Percentiles rank a stretch among this genome's conserved stretches.
These are phyloP conservation scores for Molanna angustata DNA, from an alignment of 2,888 invertebrate genomes.

Conservation along the genomic window DNA sequence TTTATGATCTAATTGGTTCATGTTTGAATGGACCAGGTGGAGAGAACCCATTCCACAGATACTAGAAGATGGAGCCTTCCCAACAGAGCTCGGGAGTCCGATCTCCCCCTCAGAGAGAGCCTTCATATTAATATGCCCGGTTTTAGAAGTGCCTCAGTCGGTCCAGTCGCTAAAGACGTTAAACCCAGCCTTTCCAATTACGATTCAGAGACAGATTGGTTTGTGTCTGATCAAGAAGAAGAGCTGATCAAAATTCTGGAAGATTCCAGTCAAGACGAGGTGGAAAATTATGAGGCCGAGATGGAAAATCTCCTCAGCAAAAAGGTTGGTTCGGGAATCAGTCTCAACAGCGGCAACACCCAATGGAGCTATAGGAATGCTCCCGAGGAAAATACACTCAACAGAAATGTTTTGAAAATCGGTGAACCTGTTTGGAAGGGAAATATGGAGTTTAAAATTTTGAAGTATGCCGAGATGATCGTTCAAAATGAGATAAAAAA, in stretches of 20 bases:
- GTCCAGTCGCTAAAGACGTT: conserved; percentile 20
- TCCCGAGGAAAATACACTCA: conserved; percentile 4
- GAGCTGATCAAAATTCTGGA: conserved; percentile 72
- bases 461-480: conserved; percentile 53
- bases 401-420: conserved; percentile 4
- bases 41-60: conserved; percentile 37
- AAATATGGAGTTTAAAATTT: conserved; percentile 52
- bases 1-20: conserved; percentile 12
- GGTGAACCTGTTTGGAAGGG: conserved; percentile 32
- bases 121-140: conserved; percentile 12
- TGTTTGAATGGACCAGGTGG: conserved; percentile 25
- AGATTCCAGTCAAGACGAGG: conserved; percentile 62
- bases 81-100: conserved; percentile 31
- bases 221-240: conserved; percentile 77
- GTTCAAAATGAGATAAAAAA: conserved; percentile 49
- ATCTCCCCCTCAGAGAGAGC: conserved; percentile 1
- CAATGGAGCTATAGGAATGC: conserved; percentile 31
- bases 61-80: conserved; percentile 52
- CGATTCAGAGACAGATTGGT: conserved; percentile 72
- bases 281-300: conserved; percentile 35
- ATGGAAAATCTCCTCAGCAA: conserved; percentile 22
- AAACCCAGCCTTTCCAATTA: conserved; percentile 37
- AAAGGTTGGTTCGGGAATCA: conserved; percentile 24
- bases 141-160: conserved; percentile 27
- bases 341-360: conserved; percentile 30